Evolutionary conservation across 2,113 vertebrate species (phyloP).

Genomic region (Aplodontia rufa): DNA sequence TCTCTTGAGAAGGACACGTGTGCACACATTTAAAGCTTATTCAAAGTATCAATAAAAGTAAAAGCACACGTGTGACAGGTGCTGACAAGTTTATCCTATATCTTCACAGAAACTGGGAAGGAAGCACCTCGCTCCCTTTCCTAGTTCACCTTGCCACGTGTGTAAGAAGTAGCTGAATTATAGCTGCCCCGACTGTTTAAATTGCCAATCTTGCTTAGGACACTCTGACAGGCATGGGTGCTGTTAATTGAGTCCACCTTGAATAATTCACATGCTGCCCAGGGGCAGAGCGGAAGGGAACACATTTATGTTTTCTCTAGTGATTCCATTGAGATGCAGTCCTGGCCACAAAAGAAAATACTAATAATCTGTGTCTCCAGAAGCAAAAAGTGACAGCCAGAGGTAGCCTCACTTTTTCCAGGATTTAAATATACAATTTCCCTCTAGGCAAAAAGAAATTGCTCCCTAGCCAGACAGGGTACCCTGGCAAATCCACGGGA

Average conservation of each 20-base stretch:
- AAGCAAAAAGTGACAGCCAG: background rate
- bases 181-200: background rate
- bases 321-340: background rate
- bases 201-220: background rate
- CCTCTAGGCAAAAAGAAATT: conserved; percentile 57
- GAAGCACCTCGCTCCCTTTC: background rate
- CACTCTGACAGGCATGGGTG: background rate
- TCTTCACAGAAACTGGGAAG: background rate
- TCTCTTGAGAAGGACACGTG: background rate
- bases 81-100: background rate
- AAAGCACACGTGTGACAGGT: background rate
- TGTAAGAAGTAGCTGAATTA: background rate
- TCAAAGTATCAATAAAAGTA: background rate
- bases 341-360: background rate
- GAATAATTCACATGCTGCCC: conserved; percentile 46
- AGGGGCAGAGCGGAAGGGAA: background rate
- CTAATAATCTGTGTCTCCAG: background rate
- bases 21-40: background rate
- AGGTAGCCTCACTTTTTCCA: background rate
- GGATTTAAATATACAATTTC: conserved; percentile 18
- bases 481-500: background rate
- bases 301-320: background rate
- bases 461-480: background rate
- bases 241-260: conserved; percentile 42
- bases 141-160: background rate